Conservation (phyloP, 2,888 invertebrate species). For the Himalopsyche japonica region DNA sequence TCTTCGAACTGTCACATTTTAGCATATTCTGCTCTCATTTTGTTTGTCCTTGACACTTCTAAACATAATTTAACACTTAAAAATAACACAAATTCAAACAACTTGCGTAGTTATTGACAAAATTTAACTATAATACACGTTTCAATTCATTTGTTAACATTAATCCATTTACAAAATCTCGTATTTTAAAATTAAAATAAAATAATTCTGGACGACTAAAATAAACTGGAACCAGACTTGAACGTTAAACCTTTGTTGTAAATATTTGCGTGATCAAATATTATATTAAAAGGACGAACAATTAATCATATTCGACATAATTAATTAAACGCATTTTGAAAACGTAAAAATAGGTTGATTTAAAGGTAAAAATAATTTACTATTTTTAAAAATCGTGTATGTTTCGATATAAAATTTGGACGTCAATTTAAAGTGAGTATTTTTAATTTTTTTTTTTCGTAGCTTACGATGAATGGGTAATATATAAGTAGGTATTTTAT, state of each 20-base stretch:
- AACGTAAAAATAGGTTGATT: background rate
- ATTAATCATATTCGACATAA: too few relatives aligned
- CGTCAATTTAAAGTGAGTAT: background rate
- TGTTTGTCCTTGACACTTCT: background rate
- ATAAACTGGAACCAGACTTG: too few relatives aligned
- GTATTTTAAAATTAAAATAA: too few relatives aligned
- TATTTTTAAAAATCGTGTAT: background rate
- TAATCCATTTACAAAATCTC: too few relatives aligned
- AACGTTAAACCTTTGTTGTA: too few relatives aligned
- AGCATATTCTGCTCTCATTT: background rate
- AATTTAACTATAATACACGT: too few relatives aligned
- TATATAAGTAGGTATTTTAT: too few relatives aligned
- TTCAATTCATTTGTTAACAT: too few relatives aligned
- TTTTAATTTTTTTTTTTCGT: background rate
- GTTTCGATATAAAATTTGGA: background rate
- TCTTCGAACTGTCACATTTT: background rate
- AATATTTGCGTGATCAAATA: too few relatives aligned
- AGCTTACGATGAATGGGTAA: too few relatives aligned
- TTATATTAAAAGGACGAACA: too few relatives aligned
- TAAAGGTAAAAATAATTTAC: background rate
- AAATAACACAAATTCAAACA: background rate
- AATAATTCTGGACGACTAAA: too few relatives aligned
- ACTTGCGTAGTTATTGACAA: background rate
- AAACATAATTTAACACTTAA: background rate
- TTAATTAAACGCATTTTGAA: background rate